phyloP scores from a whole-genome alignment of 92 coral and sea anemone species.

The Phenganax subtilis region DNA sequence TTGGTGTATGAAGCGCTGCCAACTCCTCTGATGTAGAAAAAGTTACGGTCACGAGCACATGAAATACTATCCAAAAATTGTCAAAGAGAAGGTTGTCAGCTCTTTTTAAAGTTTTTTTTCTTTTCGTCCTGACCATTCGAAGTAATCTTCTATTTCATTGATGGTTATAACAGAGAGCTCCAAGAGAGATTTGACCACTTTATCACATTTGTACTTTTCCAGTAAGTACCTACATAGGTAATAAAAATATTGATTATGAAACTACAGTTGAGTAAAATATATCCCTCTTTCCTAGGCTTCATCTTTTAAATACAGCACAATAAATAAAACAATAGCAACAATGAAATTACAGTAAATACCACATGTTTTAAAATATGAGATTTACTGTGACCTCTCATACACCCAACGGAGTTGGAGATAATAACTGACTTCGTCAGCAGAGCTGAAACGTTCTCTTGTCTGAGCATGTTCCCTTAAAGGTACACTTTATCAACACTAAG shows the following conservation, averaged over 20 bases:
- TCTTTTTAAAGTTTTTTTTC: slow-evolving; percentile 54
- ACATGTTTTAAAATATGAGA: too few relatives aligned
- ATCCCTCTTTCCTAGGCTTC: neutral
- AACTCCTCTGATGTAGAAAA: slow-evolving; percentile 40
- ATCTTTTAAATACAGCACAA: neutral
- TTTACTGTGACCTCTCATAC: neutral
- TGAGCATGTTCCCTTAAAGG: slow-evolving; percentile 12
- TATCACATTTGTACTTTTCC: slow-evolving; percentile 16
- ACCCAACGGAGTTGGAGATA: neutral
- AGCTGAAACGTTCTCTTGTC: neutral
- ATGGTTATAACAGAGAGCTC: slow-evolving; percentile 43
- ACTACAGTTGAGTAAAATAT: neutral
- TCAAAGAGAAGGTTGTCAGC: slow-evolving; percentile 50
- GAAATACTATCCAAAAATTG: slow-evolving; percentile 47
- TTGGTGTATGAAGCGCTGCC: slow-evolving; percentile 61
- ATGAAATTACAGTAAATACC: neutral
- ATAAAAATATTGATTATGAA: neutral
- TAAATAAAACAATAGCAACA: neutral
- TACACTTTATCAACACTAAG: slow-evolving; percentile 19
- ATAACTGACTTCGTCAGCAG: neutral
- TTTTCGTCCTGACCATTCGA: slow-evolving; percentile 50
- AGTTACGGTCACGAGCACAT: slow-evolving; percentile 24
- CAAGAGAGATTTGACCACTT: slow-evolving; percentile 35
- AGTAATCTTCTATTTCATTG: slow-evolving; percentile 39
- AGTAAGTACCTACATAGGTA: neutral